Base-by-base conservation (phyloP, 2,888 invertebrate species). In the Nemotelus nigrinus region DNA sequence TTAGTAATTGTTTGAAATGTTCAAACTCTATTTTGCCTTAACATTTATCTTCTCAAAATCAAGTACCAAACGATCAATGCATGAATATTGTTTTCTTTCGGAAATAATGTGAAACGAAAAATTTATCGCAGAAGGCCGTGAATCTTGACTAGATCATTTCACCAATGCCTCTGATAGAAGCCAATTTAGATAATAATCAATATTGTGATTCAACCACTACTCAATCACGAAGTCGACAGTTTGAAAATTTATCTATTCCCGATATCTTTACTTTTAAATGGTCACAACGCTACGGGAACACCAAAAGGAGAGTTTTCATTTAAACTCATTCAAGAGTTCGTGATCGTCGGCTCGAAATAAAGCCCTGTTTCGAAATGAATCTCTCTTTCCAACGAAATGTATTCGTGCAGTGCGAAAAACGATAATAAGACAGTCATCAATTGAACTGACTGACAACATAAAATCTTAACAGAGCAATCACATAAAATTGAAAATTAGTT, bases 401-500 rank as follows among this genome's bases (percentile, higher is more conserved):
- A 63, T 63, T 10, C 7, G n/a, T 65, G 7, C 65, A 65, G 45
- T n/a, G 65, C 44, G 48, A 74, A 72, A 60, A 50, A 74, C 48
- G 74, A 63, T 50, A 74, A 74, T 70, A 70, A 70, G 70, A 70
- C 47, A 74, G 74, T 48, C 60, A 74, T 74, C 74, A 74, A 60
- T 3, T 60, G n/a, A 63, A 74, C 44, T 60, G 63, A 74, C 60
- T 47, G 74, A 57, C 74, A 74, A 63, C 48, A 60, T 60, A 74
- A 74, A 60, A 74, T 63, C 74, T 74, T 63, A 63, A 57, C 74
- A 48, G 53, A 74, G 48, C 74, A 74, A 74, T 74, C 74, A 74
- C 74, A 74, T 48, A n/a, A 63, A 74, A 74, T 74, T 74, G 74
- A 74, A 74, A 74, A 74, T 74, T 74, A 74, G 74, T 63, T 74